Evolutionary conservation across 2,797 vertebrate species (phyloP), one percentile per base, ranked within the genome.

Genomic region (Spondyliosoma cantharus): DNA sequence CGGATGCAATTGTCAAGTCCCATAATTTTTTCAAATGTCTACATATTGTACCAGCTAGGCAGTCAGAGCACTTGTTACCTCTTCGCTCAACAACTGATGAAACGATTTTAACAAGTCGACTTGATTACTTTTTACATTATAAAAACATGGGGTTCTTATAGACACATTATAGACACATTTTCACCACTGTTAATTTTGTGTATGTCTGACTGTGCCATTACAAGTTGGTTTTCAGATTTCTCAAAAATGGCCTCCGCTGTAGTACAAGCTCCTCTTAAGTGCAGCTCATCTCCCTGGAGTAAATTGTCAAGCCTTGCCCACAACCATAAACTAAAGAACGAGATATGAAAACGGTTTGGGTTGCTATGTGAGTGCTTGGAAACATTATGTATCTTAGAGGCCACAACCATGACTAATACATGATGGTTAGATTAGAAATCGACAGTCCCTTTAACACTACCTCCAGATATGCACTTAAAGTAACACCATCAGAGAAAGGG

Each of bases 361-460:
- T 45, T 59, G 67, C 22, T 29, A 42, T 58, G 15, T 48, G 54
- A 68, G 53, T 0, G 19, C 61, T 69, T 27, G 24, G 32, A 79
- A 29, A 50, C n/a, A 42, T 79, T 79, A 56, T 84, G 42, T 52
- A 61, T 68, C 4, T 49, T 56, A 49, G 73, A 68, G 19, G 15
- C 67, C 60, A 58, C 6, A 15, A 2, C 37, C 27, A 77, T 89
- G 71, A 80, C 63, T 84, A 76, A 78, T 74, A 65, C 50, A 83
- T 85, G 72, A 49, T 0, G 5, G 12, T 52, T 42, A 72, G 71
- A 81, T 57, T 68, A 42, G 59, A 81, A 70, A 75, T 64, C 17
- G 20, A 60, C 56, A 59, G 19, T 64, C 62, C 17, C 74, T 58
- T 80, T 67, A 76, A 65, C 74, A 66, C 6, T 67, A 29, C 59